These are phyloP conservation scores for Poeciliopsis occidentalis DNA, from an alignment of 2,113 vertebrate species.

Conservation along the genomic window DNA sequence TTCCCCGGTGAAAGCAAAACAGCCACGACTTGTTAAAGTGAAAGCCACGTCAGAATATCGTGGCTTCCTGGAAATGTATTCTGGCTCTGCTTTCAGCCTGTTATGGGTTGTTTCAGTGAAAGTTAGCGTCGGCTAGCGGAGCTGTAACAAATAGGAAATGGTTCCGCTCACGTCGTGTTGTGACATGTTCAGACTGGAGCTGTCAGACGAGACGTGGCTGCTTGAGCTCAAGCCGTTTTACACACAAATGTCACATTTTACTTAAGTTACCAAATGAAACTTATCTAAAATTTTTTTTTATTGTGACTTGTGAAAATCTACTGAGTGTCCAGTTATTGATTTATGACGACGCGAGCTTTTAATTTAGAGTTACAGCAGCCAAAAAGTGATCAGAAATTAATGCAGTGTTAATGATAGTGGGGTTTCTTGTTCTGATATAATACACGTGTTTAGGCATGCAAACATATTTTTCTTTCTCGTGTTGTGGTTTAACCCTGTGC, in stretches of 20 bases:
- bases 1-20: neutral
- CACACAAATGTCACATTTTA: neutral
- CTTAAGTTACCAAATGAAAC: neutral
- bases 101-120: neutral
- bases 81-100: no score
- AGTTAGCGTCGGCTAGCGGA: constrained; percentile 11
- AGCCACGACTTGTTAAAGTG: rapidly evolving
- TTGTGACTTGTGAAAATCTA: neutral
- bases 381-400: neutral
- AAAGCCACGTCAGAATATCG: rapidly evolving
- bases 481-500: no score
- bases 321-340: neutral
- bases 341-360: neutral
- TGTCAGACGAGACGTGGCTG: neutral
- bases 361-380: neutral
- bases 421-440: no score
- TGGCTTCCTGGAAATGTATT: neutral
- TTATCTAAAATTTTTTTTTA: neutral
- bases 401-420: neutral
- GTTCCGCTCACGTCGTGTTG: constrained; percentile 48
- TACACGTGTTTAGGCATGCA: no score
- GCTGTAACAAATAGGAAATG: constrained; percentile 37
- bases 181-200: constrained; percentile 56
- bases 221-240: neutral
- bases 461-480: no score